Evolutionary conservation across 1,140 invertebrate species (phyloP), one percentile per base, ranked within the genome.

Genomic region (Pachyrhynchus sulphureomaculatus): DNA sequence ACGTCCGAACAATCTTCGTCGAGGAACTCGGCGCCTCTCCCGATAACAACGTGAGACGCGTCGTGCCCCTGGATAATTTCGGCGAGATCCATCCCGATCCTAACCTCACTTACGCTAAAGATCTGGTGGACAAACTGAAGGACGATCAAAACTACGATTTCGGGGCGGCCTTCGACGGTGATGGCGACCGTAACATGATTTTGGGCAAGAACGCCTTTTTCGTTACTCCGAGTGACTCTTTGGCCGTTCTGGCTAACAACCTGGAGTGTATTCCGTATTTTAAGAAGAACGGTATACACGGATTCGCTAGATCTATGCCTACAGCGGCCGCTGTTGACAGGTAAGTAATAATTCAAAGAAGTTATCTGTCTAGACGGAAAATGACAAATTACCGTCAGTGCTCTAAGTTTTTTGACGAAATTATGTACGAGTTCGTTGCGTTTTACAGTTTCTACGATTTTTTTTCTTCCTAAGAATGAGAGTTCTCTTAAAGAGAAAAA

Each of bases 131-230:
- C 39, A 76, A 71, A 49, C 77, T 81, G 18, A 76, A 77, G 65
- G 75, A 76, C 53, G 82, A 86, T 66, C 90, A 91, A 1, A 85
- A 88, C 48, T 92, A 92, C 75, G 93, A 95, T 76, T 91, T 99
- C 73, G 98, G 97, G 32, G 96, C 94, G 29, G 98, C 98, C 44
- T 99, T 99, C 78, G 98, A 99, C 82, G 97, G 97, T 8, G 97
- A 99, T 80, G 96, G 96, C 58, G 95, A 98, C 78, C 84, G 95
- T 44, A 97, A 97, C 77, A 98, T 98, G 97, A 94, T 99, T 67
- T 86, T 99, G 26, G 97, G 97, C 2, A 86, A 90, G 71, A 89
- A 89, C 45, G 96, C 93, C n/a, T 99, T 99, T 77, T 99, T 99
- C 79, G 95, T 99, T 0, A 98, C 91, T 0, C 97, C 97, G 1